Conservation (phyloP, 35 echinoderm and acorn worm species). For the Eucidaris tribuloides region DNA sequence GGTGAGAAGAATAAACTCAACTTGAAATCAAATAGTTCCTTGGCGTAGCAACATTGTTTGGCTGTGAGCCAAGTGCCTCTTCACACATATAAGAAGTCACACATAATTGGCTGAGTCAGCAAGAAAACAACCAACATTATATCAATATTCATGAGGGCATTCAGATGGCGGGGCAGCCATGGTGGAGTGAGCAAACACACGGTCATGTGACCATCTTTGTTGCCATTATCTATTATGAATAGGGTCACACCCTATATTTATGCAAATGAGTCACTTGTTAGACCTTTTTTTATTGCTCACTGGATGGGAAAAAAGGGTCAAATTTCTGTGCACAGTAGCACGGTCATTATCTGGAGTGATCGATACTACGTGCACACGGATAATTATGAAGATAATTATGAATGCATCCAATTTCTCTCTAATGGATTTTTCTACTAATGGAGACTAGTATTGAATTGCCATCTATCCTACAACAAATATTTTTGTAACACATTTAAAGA, state of each 20-base stretch:
- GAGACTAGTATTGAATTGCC: too few relatives aligned
- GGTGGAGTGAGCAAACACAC: background rate
- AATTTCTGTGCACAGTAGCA: too few relatives aligned
- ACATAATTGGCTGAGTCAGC: conserved; percentile 35
- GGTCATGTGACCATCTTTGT: background rate
- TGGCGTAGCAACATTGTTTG: conserved; percentile 32
- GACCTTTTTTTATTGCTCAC: too few relatives aligned
- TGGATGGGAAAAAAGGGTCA: too few relatives aligned
- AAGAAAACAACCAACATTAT: conserved; percentile 31
- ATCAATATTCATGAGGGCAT: conserved; percentile 5
- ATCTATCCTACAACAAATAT: too few relatives aligned
- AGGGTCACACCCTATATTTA: background rate
- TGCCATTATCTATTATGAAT: background rate
- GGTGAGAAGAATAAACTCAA: conserved; percentile 13
- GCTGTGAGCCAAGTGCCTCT: conserved; percentile 27
- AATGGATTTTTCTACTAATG: too few relatives aligned
- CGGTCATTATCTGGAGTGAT: too few relatives aligned
- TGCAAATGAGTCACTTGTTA: conserved; percentile 23
- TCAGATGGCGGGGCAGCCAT: background rate
- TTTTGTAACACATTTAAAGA: too few relatives aligned
- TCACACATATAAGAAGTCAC: conserved; percentile 23
- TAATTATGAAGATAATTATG: too few relatives aligned
- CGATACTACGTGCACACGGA: too few relatives aligned
- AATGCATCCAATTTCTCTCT: too few relatives aligned
- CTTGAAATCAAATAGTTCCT: conserved; percentile 33